Base-by-base conservation (phyloP, 1,140 invertebrate genomes). In the Medauroidea extradentata region DNA sequence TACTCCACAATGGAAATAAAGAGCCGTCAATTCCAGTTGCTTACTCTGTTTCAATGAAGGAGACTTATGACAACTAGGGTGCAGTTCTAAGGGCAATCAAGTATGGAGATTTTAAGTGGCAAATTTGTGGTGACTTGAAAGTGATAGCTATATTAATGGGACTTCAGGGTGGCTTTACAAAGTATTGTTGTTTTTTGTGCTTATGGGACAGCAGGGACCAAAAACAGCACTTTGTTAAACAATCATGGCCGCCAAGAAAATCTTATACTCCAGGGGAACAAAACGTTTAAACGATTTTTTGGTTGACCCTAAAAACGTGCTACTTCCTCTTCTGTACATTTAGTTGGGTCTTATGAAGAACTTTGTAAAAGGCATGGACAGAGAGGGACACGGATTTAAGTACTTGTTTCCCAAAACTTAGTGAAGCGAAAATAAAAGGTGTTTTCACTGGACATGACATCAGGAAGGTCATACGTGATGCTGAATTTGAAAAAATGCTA, bases 141-240 rank as follows among this genome's bases (percentile, higher is more conserved):
- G 49, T 53, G 4, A 21, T 59, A 13, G 38, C 24, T 19, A 53
- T 53, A 23, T 46, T 53, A n/a, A 16, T 53, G 19, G 49, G 49
- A 41, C 49, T 19, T 13, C 39, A 53, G 27, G 1, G 16, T 38
- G 57, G 49, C 13, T 53, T 44, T 43, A 59, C 39, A 16, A 24
- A 58, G 41, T 18, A 51, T 51, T 77, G 73, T 62, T n/a, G n/a
- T n/a, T 73, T 68, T 57, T 53, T 78, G 16, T 78, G 74, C 57
- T 60, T 73, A 46, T 79, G 75, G 73, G 67, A 78, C 58, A 78
- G 73, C 54, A 68, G 75, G 55, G 67, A 57, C 27, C 63, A 61
- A 55, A 8, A 56, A 16, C 25, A 62, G 23, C 73, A 77, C 60
- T 77, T 71, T 60, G 60, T 50, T 19, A 65, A 70, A 50, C 58